Conservation (phyloP, 2,888 invertebrate species). For the Hirtodrosophila trivittata region DNA sequence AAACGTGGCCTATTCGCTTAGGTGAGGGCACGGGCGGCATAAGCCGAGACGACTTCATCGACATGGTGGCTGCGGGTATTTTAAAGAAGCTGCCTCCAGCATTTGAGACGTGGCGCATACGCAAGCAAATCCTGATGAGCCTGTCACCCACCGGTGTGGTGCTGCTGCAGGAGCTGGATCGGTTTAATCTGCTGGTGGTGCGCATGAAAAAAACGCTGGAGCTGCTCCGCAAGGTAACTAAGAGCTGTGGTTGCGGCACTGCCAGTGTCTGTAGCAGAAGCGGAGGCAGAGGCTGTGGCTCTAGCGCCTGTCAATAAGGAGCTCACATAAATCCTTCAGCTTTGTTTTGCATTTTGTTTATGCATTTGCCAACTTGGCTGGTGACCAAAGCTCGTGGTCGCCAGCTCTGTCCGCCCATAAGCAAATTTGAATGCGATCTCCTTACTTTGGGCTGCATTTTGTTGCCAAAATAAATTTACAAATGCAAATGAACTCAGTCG, state of each 20-base stretch:
- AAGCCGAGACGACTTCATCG: constrained; percentile 94
- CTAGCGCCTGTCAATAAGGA: constrained; percentile 59
- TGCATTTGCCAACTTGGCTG: constrained; percentile 74
- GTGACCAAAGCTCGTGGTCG: constrained; percentile 55
- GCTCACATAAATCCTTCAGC: constrained; percentile 73
- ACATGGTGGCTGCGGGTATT: constrained; percentile 91
- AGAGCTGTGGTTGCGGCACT: background rate
- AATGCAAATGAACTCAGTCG: constrained; percentile 70
- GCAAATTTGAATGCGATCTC: constrained; percentile 53
- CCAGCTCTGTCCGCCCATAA: constrained; percentile 31
- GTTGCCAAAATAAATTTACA: constrained; percentile 76
- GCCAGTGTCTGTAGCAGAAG: too few species aligned
- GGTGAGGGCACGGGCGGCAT: constrained; percentile 89
- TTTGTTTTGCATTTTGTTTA: constrained; percentile 75
- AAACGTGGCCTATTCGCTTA: constrained; percentile 70
- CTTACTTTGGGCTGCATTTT: constrained; percentile 46
- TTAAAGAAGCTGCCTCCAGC: constrained; percentile 89
- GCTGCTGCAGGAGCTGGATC: constrained; percentile 93
- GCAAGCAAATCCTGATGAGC: constrained; percentile 91
- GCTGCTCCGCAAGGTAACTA: constrained; percentile 87
- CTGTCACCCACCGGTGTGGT: constrained; percentile 94
- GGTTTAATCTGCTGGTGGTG: constrained; percentile 91
- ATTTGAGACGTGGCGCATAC: constrained; percentile 92
- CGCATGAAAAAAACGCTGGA: constrained; percentile 89
- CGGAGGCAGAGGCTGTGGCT: too few species aligned